Evolutionary conservation across 2,113 vertebrate species (phyloP).

Genomic region (Phocoena sinus): DNA sequence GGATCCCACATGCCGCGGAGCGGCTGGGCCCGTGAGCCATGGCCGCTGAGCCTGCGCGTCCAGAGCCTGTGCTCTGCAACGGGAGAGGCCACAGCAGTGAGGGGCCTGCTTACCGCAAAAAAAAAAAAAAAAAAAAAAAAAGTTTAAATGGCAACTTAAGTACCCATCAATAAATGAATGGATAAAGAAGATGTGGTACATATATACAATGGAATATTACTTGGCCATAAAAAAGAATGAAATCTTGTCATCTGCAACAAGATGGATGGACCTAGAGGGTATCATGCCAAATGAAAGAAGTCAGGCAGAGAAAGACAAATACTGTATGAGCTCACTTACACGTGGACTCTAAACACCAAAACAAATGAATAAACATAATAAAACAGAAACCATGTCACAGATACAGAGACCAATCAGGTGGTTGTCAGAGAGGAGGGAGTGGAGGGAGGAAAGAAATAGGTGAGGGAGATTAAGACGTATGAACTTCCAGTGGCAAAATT

Average conservation of each 20-base stretch:
- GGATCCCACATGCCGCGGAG: too few relatives aligned
- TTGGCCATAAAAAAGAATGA: neutral
- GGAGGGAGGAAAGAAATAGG: neutral
- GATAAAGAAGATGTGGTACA: neutral
- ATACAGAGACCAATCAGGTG: neutral
- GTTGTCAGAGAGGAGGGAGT: neutral
- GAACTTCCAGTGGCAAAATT: neutral
- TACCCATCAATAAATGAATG: neutral
- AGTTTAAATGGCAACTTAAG: neutral
- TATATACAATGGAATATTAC: neutral
- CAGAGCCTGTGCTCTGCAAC: too few relatives aligned
- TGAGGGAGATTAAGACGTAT: neutral
- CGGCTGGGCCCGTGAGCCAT: too few relatives aligned
- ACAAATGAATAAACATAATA: neutral
- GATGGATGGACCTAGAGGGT: neutral
- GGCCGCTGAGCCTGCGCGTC: too few relatives aligned
- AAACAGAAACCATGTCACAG: neutral
- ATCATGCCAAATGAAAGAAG: neutral
- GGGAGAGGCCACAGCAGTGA: too few relatives aligned
- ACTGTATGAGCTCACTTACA: neutral
- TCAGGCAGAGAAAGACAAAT: neutral
- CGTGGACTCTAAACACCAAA: neutral
- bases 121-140: too few relatives aligned
- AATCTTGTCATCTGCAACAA: neutral
- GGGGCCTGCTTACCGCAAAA: too few relatives aligned